Evolutionary conservation across 2,797 vertebrate species (phyloP).

Genomic region (Liparis tanakae): DNA sequence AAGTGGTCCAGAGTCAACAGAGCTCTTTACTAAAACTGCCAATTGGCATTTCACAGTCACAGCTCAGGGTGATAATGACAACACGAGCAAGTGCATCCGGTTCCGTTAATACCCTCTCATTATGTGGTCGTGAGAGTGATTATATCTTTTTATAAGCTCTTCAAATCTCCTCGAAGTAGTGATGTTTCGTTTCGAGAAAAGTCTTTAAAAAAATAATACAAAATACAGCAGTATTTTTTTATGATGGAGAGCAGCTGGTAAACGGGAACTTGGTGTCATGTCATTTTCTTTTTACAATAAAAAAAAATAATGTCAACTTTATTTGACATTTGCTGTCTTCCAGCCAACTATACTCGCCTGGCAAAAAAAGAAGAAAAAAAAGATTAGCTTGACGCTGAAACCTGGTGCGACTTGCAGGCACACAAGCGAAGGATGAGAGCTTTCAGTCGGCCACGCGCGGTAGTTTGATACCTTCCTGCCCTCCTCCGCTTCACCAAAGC

Average conservation of each 20-base stretch:
- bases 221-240: neutral
- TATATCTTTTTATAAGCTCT: neutral
- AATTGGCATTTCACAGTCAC: neutral
- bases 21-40: neutral
- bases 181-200: neutral
- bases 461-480: neutral
- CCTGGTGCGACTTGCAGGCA: conserved; percentile 15
- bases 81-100: neutral
- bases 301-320: neutral
- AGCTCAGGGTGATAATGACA: neutral
- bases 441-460: neutral
- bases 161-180: neutral
- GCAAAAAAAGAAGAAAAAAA: too few relatives aligned
- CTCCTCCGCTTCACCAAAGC: neutral
- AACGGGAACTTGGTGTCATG: neutral
- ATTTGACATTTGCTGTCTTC: neutral
- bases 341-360: conserved; percentile 57
- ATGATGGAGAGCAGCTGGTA: neutral
- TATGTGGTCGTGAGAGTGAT: neutral
- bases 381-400: conserved; percentile 46
- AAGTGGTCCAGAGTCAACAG: neutral
- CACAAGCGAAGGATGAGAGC: conserved; percentile 25
- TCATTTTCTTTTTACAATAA: neutral
- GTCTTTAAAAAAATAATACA: neutral
- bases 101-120: neutral